Percentiles rank a stretch among this genome's conserved stretches.
These are phyloP conservation scores for Muschampia plurimacula DNA, from an alignment of 2,888 invertebrate genomes.

Conservation along the genomic window DNA sequence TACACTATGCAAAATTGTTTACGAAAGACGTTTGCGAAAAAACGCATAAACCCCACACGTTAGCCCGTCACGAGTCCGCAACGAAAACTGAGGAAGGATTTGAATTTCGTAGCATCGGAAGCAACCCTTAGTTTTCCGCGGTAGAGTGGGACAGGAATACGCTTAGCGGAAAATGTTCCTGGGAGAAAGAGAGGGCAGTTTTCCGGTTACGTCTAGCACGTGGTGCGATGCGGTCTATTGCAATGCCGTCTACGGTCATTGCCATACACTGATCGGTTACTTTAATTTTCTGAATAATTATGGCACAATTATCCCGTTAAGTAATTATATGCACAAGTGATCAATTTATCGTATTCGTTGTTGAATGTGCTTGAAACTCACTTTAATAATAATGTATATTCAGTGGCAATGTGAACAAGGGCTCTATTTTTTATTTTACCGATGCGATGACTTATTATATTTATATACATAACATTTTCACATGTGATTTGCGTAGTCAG, in stretches of 20 bases:
- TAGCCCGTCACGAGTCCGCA: conserved; percentile 63
- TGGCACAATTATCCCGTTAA: background rate
- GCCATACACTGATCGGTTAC: conserved; percentile 72
- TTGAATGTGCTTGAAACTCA: too few species aligned
- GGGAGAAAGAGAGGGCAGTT: conserved; percentile 59
- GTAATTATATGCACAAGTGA: too few species aligned
- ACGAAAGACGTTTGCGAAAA: conserved; percentile 51
- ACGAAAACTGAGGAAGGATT: conserved; percentile 68
- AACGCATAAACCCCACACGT: conserved; percentile 53
- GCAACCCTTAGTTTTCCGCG: conserved; percentile 75
- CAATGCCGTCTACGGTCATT: conserved; percentile 79
- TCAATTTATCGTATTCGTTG: too few species aligned
- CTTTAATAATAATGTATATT: too few species aligned
- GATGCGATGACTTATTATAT: too few species aligned
- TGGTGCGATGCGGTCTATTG: conserved; percentile 80
- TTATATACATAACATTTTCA: too few species aligned
- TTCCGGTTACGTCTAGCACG: conserved; percentile 67
- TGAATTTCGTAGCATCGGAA: conserved; percentile 51
- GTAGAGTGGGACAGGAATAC: conserved; percentile 57
- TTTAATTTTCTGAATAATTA: conserved; percentile 46
- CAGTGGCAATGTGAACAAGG: too few species aligned
- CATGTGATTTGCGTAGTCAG: too few species aligned
- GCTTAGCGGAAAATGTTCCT: conserved; percentile 52
- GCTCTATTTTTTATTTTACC: too few species aligned
- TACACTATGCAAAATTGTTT: conserved; percentile 53